Evolutionary conservation across 2,888 invertebrate genomes (phyloP).

Genomic region (Agonopterix heracliana): DNA sequence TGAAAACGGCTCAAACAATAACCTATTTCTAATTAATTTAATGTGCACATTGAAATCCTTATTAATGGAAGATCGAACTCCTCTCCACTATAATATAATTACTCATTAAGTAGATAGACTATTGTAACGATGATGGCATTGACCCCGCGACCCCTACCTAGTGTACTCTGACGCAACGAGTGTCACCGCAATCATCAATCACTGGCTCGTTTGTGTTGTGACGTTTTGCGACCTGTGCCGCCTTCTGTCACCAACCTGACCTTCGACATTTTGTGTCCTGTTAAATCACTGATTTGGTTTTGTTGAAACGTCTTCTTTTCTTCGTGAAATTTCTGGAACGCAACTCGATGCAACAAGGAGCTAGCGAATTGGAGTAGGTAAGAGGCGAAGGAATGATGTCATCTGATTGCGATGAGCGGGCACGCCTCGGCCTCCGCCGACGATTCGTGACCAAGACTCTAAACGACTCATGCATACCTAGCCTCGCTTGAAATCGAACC

Average conservation of each 20-base stretch:
- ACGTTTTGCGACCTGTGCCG: slow-evolving; percentile 53
- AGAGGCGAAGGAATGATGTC: slow-evolving; percentile 50
- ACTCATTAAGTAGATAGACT: slow-evolving; percentile 22
- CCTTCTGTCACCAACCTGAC: slow-evolving; percentile 23
- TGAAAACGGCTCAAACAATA: too few species aligned
- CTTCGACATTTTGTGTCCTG: slow-evolving; percentile 15
- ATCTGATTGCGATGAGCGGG: slow-evolving; percentile 58
- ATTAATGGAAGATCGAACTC: too few species aligned
- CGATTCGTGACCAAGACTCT: slow-evolving; percentile 45
- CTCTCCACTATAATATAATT: too few species aligned
- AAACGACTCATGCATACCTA: slow-evolving; percentile 47
- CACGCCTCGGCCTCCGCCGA: slow-evolving; percentile 42
- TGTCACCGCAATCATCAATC: slow-evolving; percentile 70
- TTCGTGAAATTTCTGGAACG: slow-evolving; percentile 8
- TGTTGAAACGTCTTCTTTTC: background rate
- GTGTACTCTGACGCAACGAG: slow-evolving; percentile 49
- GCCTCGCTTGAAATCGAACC: slow-evolving; percentile 37
- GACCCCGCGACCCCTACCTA: slow-evolving; percentile 60
- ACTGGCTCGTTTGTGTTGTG: slow-evolving; percentile 46
- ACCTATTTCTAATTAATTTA: too few species aligned
- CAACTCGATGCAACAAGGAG: slow-evolving; percentile 25
- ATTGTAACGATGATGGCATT: slow-evolving; percentile 62
- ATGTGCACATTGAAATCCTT: too few species aligned
- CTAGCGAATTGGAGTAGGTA: slow-evolving; percentile 29
- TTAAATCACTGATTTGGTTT: background rate